Percentiles rank a stretch among this genome's conserved stretches.
Evolutionary conservation across 2,888 invertebrate species (phyloP).

Genomic region (Standfussiana lucernea): DNA sequence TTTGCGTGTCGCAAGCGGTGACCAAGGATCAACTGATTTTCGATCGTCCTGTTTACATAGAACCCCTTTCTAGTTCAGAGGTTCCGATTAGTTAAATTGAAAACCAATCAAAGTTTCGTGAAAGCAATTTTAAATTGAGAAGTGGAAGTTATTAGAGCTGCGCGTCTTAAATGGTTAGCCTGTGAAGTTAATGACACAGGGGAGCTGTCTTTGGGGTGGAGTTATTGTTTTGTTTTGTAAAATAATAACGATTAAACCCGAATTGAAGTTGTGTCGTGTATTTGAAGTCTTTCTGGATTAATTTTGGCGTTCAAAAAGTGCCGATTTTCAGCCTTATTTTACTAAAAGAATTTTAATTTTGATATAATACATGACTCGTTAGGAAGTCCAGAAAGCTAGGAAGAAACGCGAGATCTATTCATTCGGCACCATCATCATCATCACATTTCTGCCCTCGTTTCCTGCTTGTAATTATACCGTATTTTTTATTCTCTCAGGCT

Average conservation of each 20-base stretch:
- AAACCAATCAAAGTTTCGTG: slow-evolving; percentile 27
- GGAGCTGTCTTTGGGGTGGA: neutral
- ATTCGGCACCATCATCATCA: neutral
- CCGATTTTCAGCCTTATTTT: neutral
- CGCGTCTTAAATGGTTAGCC: neutral
- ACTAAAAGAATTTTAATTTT: neutral
- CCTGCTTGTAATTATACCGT: neutral
- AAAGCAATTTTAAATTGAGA: slow-evolving; percentile 21
- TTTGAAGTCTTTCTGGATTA: neutral
- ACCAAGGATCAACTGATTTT: neutral
- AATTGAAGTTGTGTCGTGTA: neutral
- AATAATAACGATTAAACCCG: neutral
- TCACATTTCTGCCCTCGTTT: neutral
- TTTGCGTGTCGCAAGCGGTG: neutral
- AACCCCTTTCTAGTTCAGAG: slow-evolving; percentile 17
- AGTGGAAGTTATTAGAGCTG: neutral
- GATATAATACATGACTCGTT: no score
- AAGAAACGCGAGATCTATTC: neutral
- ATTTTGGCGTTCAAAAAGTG: neutral
- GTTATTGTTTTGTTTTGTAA: neutral
- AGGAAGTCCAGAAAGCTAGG: neutral
- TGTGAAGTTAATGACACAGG: neutral
- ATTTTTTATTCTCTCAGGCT: neutral
- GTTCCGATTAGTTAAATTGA: slow-evolving; percentile 17
- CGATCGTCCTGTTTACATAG: slow-evolving; percentile 4